Evolutionary conservation across 2,113 vertebrate genomes (phyloP), one percentile per base, ranked within the genome.

Genomic region (Cairina moschata): DNA sequence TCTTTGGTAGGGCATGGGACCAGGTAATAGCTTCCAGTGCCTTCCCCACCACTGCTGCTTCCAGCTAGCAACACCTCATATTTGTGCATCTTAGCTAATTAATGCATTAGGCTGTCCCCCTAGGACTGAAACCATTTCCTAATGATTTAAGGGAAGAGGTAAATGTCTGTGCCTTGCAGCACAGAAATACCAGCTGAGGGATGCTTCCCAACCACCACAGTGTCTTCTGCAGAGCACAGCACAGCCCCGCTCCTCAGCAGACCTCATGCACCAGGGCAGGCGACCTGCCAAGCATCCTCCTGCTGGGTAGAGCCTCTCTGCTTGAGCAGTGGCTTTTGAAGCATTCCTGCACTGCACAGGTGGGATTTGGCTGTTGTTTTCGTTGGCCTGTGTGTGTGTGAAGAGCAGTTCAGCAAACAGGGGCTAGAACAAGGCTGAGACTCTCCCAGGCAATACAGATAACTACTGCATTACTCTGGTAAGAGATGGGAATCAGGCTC

Each of bases 281-380:
- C 11, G 32, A 20, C 50, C 46, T 79, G 46, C 56, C 52, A 26
- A 42, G 10, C 18, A 13, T 34, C 74, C 48, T 60, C 8, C 38
- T 14, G 5, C 8, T 1, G 3, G 32, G 8, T 5, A 32, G 28
- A 23, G 28, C 12, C 34, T 10, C 3, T 1, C 66, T 58, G 7
- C 5, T 40, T 3, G 6, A 67, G 7, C 56, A 36, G 66, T 1
- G 13, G 17, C 26, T 69, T 82, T 13, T 23, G 34, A 38, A 66
- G 79, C 44, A 42, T 28, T 11, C 62, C 20, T 2, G 36, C 40
- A 38, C 2, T 17, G 25, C 26, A 29, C 5, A 34, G 34, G 59
- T 13, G 29, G 34, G 42, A 32, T 68, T 69, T 56, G 44, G 48
- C 54, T 65, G 38, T 34, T 56, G 31, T 4, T 65, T 83, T 48